Base-by-base conservation (phyloP, 1,140 invertebrate genomes). In the Macrobrachium nipponense region DNA sequence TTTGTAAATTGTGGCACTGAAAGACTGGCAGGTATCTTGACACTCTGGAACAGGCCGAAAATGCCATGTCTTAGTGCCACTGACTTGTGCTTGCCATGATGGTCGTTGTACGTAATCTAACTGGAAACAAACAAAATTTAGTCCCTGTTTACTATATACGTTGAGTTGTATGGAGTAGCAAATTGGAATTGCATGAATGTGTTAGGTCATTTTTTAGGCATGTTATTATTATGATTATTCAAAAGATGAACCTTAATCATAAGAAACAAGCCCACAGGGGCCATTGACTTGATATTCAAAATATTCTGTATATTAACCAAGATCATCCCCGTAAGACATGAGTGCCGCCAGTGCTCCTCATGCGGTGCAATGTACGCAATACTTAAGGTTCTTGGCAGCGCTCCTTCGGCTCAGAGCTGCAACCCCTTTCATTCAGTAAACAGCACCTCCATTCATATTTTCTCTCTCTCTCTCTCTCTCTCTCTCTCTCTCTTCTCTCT, bases 31-130 rank as follows among this genome's bases (percentile, higher is more conserved):
- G 2, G 89, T 84, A 10, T 87, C 44, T 60, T 91, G 89, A 90
- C 93, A 93, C 89, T 93, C 93, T 8, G 91, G 91, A 12, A 91
- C 90, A 8, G 93, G 92, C 60, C 91, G 87, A 18, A 93, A 88
- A 1, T 86, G 90, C 92, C 91, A 93, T 11, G 90, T 89, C 82
- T 93, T 93, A 27, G 80, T 87, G 3, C 92, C 92, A 78, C 90
- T 89, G 61, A 93, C 92, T 89, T 92, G 92, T 14, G 92, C 92
- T 89, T 93, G 92, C 92, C 93, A 93, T 0, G 92, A 93, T n/a
- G 92, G 92, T 44, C 91, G 89, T 70, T 90, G 89, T 43, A 93
- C 92, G 75, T 91, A 90, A 89, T 93, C 93, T 58, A 93, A 87
- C 92, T 93, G 86, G 15, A 61, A 51, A 27, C 7, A 27, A 23